phyloP scores from a whole-genome alignment of 2,888 invertebrate genomes.

The Onchidella celtica region DNA sequence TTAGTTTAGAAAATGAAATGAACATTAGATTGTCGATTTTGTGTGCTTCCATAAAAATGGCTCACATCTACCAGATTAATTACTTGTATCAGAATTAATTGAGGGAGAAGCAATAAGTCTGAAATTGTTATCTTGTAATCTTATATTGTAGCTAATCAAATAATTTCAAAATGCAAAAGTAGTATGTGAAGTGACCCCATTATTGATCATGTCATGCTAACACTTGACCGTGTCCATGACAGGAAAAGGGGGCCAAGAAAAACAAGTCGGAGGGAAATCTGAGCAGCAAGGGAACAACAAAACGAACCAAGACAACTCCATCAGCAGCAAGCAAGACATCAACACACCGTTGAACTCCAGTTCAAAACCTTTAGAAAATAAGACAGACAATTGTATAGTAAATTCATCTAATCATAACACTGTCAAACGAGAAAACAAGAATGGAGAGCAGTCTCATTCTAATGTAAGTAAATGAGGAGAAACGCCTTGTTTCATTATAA shows the following conservation, averaged over 20 bases:
- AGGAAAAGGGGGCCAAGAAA: slow-evolving; percentile 29
- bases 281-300: slow-evolving; percentile 23
- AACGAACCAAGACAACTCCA: slow-evolving; percentile 38
- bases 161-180: no score
- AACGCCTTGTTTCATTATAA: no score
- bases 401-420: slow-evolving; percentile 34
- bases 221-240: slow-evolving; percentile 19
- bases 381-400: slow-evolving; percentile 22
- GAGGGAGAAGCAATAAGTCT: no score
- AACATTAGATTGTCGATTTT: no score
- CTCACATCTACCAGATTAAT: no score
- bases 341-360: slow-evolving; percentile 9
- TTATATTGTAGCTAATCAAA: no score
- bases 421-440: slow-evolving; percentile 38
- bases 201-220: slow-evolving; percentile 19
- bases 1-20: no score
- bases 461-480: slow-evolving; percentile 39
- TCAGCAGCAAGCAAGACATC: slow-evolving; percentile 34
- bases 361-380: slow-evolving; percentile 9
- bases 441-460: slow-evolving; percentile 27
- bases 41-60: no score
- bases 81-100: no score
- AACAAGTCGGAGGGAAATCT: slow-evolving; percentile 37
- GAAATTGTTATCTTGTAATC: no score
- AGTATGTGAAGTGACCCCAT: no score